These are phyloP conservation scores for Apus apus DNA, from an alignment of 2,113 vertebrate genomes.

Conservation along the genomic window DNA sequence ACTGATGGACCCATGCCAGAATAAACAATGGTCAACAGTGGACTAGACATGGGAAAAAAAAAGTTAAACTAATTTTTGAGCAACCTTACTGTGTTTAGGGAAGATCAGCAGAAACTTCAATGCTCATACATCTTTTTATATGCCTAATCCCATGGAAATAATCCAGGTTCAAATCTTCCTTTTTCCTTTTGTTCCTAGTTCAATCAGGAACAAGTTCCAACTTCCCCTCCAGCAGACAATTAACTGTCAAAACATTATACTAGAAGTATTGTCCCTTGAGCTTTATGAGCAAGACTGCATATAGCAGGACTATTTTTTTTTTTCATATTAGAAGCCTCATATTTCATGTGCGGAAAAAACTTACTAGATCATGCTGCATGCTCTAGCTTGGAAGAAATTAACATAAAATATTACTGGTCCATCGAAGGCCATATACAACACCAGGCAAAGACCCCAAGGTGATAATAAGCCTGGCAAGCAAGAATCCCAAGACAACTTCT, in stretches of 20 bases:
- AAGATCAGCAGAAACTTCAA: neutral
- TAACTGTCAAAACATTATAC: neutral
- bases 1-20: neutral
- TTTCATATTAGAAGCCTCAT: neutral
- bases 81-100: neutral
- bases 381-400: neutral
- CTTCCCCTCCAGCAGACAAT: neutral
- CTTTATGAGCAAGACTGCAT: neutral
- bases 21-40: neutral
- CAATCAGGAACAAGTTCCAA: neutral
- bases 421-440: neutral
- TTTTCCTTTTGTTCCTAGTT: neutral
- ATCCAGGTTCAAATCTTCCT: neutral
- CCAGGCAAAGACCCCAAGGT: neutral
- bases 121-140: neutral
- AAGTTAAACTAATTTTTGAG: neutral
- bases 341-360: neutral
- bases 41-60: neutral
- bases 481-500: slow-evolving; percentile 11
- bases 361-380: neutral
- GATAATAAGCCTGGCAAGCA: neutral
- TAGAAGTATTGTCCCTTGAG: neutral
- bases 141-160: neutral
- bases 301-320: neutral
- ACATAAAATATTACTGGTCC: neutral